Percentiles rank a stretch among this genome's conserved stretches.
phyloP scores from a whole-genome alignment of 1,140 invertebrate genomes.

The Temnothorax curvispinosus region DNA sequence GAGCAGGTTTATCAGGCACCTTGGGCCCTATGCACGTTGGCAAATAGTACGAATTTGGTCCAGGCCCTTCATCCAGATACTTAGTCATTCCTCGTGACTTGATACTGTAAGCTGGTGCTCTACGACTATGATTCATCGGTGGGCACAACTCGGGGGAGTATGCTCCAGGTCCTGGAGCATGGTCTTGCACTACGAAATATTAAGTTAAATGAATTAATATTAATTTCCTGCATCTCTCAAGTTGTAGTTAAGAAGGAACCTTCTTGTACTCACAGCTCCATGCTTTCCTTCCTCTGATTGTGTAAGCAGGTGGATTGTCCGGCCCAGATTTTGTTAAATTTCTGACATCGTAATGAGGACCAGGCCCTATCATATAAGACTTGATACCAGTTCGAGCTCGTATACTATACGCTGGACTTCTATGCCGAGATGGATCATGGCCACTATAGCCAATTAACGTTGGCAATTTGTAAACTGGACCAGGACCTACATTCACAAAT shows the following conservation, averaged over 20 bases:
- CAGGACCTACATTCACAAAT: constrained; percentile 79
- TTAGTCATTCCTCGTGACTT: constrained; percentile 61
- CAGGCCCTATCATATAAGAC: constrained; percentile 73
- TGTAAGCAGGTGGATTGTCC: constrained; percentile 77
- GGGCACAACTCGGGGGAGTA: constrained; percentile 80
- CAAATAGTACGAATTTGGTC: constrained; percentile 79
- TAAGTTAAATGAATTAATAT: constrained; percentile 12
- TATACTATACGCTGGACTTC: constrained; percentile 82
- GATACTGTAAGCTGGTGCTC: constrained; percentile 78
- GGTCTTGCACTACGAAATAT: constrained; percentile 45
- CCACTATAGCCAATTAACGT: constrained; percentile 79
- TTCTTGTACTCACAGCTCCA: constrained; percentile 47
- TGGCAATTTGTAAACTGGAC: constrained; percentile 82
- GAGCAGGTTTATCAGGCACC: constrained; percentile 80
- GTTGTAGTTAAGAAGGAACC: neutral
- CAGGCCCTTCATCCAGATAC: constrained; percentile 72
- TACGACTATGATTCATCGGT: constrained; percentile 77
- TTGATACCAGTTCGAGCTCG: constrained; percentile 52
- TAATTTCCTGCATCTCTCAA: neutral
- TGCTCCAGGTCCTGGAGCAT: constrained; percentile 81
- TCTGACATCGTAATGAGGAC: constrained; percentile 78
- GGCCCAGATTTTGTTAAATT: constrained; percentile 79
- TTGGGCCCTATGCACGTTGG: constrained; percentile 81
- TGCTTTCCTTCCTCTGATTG: constrained; percentile 67
- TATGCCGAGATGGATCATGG: constrained; percentile 81